Evolutionary conservation across 1,140 invertebrate genomes (phyloP), one percentile per base, ranked within the genome.

Genomic region (Drosophila cardini): DNA sequence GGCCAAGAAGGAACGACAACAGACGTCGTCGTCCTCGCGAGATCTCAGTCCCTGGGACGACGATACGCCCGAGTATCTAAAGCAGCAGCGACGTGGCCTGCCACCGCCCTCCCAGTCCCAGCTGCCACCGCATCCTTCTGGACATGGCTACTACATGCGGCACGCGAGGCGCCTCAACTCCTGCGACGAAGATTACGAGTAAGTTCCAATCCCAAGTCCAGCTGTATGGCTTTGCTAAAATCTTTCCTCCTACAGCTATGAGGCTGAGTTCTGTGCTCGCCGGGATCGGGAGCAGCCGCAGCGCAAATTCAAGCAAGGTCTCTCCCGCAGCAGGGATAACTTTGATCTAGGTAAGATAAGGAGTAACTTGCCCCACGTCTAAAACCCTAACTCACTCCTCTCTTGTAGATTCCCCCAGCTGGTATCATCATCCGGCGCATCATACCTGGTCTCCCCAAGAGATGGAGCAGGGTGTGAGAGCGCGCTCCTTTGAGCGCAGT

Each of bases 1-100:
- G 92, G 85, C 90, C 38, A 89, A 92, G 92, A 91, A 91, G 55
- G 90, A 91, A 13, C 83, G 90, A 2, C 93, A 94, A 56, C 93
- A 95, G 92, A 93, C 94, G 34, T 94, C 94, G 56, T 95, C 95
- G 0, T 95, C 95, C 16, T 95, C 95, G 0, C 92, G 95, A 4
- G 95, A 96, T 86, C 93, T 95, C 43, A 95, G 95, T 46, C 95
- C 95, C 5, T 95, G 95, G 95, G 95, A 95, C 62, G 95, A 95
- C 73, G 95, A 95, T 58, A 93, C 93, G 0, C 92, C 93, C 0
- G 91, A 92, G 45, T 92, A 91, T 80, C 69, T 84, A 1, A 91
- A 90, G 74, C 68, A 80, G 10, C 71, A 71, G 7, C 73, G 70
- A 2, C 71, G 71, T 15, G 56, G 56, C 9, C 15, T 67, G 52